Evolutionary conservation across 2,113 vertebrate species (phyloP), one percentile per base, ranked within the genome.

Genomic region (Rhombomys opimus): DNA sequence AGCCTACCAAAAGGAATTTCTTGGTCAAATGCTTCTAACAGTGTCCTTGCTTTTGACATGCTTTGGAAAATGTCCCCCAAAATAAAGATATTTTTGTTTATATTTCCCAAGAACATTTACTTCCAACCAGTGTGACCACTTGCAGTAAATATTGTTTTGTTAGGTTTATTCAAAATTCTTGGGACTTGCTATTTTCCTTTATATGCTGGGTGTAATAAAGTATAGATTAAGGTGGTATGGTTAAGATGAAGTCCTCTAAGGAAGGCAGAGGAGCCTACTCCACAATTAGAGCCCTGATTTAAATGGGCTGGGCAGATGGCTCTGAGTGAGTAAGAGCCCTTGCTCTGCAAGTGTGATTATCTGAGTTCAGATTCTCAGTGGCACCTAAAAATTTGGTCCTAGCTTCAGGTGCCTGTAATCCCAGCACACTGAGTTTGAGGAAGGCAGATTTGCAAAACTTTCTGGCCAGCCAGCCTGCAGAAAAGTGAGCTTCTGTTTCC

Each of bases 41-140:
- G 4, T 25, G n/a, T 67, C 23, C 25, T 0, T 5, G 7, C 17
- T 70, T 23, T 23, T 67, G 30, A 7, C 8, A 0, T 25, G 35
- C 25, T 95, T 76, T 73, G 9, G 57, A 86, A 87, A 54, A 50
- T 38, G 23, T 38, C 14, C 72, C 78, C 38, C n/a, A 38, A 17
- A 54, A 52, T 57, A 85, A 88, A n/a, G n/a, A 20, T 32, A 8
- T 52, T 85, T 75, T 72, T 78, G 5, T 80, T 82, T 76, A 35
- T 32, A 8, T 12, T 90, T 35, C n/a, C 25, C 5, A 46, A 70
- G 18, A 14, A 1, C 22, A 20, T 8, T 81, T 75, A 50, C 27
- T 89, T 76, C 25, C 9, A 54, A 20, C 46, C 17, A 46, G 4
- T 23, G 46, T 35, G 22, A 38, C 57, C 35, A 76, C 15, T 52